Conservation (phyloP, 1,140 invertebrate genomes). For the honey bee (Apis mellifera) region DNA sequence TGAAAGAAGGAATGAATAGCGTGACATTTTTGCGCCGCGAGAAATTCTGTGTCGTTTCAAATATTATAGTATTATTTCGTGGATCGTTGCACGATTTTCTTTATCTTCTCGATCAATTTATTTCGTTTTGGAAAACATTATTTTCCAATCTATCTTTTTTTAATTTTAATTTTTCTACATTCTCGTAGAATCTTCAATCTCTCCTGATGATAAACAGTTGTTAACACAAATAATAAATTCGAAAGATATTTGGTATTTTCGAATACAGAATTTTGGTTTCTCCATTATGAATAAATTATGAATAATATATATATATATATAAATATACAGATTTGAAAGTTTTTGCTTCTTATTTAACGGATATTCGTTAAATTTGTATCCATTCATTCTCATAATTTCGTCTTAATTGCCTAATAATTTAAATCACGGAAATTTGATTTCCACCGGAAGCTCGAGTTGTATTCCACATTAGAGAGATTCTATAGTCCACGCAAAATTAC, state of each 20-base stretch:
- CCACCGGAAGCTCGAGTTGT: background rate
- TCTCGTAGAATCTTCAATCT: too few relatives aligned
- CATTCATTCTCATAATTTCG: background rate
- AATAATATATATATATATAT: too few relatives aligned
- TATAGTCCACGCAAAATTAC: conserved; percentile 2
- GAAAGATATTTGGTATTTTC: too few relatives aligned
- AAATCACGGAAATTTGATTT: conserved; percentile 26
- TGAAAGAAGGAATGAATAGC: background rate
- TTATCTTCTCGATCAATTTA: too few relatives aligned
- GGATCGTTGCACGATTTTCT: background rate
- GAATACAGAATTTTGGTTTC: too few relatives aligned
- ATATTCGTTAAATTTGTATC: background rate
- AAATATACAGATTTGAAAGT: background rate
- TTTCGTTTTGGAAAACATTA: too few relatives aligned
- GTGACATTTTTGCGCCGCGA: background rate
- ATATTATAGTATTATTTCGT: background rate
- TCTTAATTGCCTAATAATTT: conserved; percentile 9
- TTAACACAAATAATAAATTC: too few relatives aligned
- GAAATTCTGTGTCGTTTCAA: conserved; percentile 3
- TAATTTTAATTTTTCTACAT: too few relatives aligned
- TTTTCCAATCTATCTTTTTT: too few relatives aligned
- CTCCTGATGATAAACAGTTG: too few relatives aligned
- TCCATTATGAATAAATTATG: too few relatives aligned
- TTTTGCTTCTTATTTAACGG: background rate
- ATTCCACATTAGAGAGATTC: conserved; percentile 9